A percentile compares a stretch with the other conserved stretches of the same genome.
Conservation (phyloP, 1,140 invertebrate genomes). For the Homalodisca vitripennis region DNA sequence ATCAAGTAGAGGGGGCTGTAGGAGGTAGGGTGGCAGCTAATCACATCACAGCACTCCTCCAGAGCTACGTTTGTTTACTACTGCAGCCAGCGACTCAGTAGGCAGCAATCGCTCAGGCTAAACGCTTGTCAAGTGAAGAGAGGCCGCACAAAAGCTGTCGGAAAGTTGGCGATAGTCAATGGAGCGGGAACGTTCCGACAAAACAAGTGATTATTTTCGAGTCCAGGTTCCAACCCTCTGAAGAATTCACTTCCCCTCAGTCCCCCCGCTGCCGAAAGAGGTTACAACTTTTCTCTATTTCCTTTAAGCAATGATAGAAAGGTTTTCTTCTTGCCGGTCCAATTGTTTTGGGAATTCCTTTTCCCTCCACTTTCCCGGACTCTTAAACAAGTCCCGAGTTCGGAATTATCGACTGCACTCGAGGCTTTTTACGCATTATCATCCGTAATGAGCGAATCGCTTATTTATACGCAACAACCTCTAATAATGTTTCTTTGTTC, state of each 20-base stretch:
- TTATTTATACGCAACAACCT: constrained; percentile 9
- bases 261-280: too few species aligned
- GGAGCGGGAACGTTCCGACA: constrained; percentile 3
- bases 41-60: too few species aligned
- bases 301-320: constrained; percentile 9
- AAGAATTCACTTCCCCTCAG: too few species aligned
- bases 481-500: constrained; percentile 1
- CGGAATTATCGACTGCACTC: background rate
- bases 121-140: too few species aligned
- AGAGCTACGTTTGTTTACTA: too few species aligned
- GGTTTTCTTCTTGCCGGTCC: constrained; percentile 1
- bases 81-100: too few species aligned
- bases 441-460: constrained; percentile 8
- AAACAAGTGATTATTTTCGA: constrained; percentile 11
- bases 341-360: constrained; percentile 4
- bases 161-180: background rate
- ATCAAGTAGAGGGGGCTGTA: too few species aligned
- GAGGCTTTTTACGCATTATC: constrained; percentile 3
- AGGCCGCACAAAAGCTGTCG: background rate
- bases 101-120: too few species aligned
- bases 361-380: too few species aligned
- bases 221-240: background rate
- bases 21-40: too few species aligned
- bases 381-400: background rate
- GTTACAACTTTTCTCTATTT: background rate